Evolutionary conservation across 2,113 vertebrate species (phyloP).

Genomic region (Scomber colias): DNA sequence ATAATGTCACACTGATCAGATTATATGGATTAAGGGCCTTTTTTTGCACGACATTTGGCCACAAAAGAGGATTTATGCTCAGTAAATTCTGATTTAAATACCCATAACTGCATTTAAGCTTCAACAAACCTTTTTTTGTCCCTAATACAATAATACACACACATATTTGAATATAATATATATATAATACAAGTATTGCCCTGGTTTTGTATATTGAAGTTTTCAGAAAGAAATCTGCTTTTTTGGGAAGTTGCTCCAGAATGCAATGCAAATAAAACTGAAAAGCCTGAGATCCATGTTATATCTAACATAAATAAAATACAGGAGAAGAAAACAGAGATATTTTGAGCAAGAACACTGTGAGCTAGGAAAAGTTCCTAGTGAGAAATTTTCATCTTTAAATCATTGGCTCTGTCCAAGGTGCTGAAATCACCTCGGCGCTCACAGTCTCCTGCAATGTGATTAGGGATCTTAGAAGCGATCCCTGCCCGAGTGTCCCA

Average conservation of each 20-base stretch:
- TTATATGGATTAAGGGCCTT: conserved; percentile 64
- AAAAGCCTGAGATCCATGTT: neutral
- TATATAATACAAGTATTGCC: too few species aligned
- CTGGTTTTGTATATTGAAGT: neutral
- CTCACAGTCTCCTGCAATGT: conserved; percentile 25
- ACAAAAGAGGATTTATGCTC: conserved; percentile 40
- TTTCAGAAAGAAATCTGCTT: neutral
- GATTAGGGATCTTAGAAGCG: conserved; percentile 23
- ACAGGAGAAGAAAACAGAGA: neutral
- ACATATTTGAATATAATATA: neutral
- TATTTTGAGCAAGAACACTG: conserved; percentile 1
- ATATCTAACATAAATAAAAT: neutral
- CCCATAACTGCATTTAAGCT: neutral
- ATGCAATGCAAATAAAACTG: neutral
- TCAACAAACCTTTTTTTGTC: neutral
- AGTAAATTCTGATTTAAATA: conserved; percentile 12
- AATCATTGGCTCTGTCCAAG: conserved; percentile 10
- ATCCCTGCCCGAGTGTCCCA: conserved; percentile 10
- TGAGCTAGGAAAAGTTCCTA: neutral
- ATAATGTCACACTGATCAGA: conserved; percentile 47
- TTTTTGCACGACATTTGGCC: conserved; percentile 52
- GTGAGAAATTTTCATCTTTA: conserved; percentile 30
- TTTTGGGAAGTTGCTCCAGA: neutral
- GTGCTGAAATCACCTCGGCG: conserved; percentile 31
- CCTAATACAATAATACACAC: neutral